Conservation (phyloP, 2,113 vertebrate species). For the Rhabdomys dilectus region DNA sequence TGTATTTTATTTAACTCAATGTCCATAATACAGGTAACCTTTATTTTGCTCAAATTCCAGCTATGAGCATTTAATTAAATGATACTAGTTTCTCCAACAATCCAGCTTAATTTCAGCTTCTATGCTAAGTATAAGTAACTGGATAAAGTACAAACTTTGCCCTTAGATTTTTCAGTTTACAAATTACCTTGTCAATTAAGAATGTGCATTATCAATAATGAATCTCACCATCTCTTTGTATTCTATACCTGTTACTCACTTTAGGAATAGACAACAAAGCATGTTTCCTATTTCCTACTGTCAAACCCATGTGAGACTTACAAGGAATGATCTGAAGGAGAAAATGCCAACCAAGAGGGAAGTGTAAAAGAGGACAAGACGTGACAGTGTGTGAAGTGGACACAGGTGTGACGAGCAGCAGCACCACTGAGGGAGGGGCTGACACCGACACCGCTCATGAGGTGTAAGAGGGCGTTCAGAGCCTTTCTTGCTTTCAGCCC, state of each 20-base stretch:
- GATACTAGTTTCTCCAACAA: not conserved
- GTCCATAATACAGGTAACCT: not conserved
- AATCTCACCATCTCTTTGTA: not conserved
- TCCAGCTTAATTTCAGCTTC: not conserved
- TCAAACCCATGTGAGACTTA: not conserved
- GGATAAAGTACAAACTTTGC: not conserved
- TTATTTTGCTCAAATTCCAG: not conserved
- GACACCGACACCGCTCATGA: not conserved
- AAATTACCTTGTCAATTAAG: not conserved
- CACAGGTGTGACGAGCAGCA: not conserved
- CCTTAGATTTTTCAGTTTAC: not conserved
- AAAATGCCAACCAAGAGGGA: not conserved
- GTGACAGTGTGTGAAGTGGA: not conserved
- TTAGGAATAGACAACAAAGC: not conserved
- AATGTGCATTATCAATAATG: not conserved
- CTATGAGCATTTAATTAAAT: not conserved
- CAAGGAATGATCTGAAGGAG: not conserved
- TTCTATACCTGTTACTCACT: not conserved
- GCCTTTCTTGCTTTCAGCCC: not conserved
- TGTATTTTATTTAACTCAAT: not conserved
- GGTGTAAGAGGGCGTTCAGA: not conserved
- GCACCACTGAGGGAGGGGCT: not conserved
- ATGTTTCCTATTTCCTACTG: not conserved
- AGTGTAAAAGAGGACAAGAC: not conserved
- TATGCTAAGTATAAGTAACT: not conserved